Conservation (phyloP, 2,113 vertebrate species). For the Telmatochromis brachygnathus region DNA sequence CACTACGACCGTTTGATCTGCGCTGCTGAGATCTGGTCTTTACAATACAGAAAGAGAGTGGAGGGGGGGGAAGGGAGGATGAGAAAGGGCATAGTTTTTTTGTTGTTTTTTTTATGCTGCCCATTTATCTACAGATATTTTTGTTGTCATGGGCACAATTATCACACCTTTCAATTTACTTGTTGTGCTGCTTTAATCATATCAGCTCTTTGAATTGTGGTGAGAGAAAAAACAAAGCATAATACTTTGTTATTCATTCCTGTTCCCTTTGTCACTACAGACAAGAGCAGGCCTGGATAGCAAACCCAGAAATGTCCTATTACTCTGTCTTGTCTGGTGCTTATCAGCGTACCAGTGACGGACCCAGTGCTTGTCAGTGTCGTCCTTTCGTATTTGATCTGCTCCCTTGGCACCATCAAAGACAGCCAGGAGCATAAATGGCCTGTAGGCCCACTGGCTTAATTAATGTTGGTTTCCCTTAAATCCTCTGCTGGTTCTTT, state of each 20-base stretch:
- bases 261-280: not conserved
- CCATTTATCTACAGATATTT: not conserved
- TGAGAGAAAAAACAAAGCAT: not conserved
- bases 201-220: slow-evolving; percentile 1
- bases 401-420: not conserved
- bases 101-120: not conserved
- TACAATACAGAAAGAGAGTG: not conserved
- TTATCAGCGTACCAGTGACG: slow-evolving; percentile 13
- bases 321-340: not conserved
- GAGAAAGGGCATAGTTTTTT: not conserved
- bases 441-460: not conserved
- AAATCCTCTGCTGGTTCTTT: not conserved
- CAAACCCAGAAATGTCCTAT: not conserved
- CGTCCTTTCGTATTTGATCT: slow-evolving; percentile 12
- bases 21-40: slow-evolving; percentile 18
- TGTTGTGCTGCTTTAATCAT: not conserved
- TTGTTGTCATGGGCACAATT: not conserved
- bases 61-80: not conserved
- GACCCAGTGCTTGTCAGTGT: slow-evolving; percentile 1
- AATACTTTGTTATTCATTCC: not conserved
- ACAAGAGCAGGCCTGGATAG: slow-evolving; percentile 25
- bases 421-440: not conserved
- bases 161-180: not conserved
- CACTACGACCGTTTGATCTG: slow-evolving; percentile 42
- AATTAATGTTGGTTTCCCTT: not conserved